Base-by-base conservation (phyloP, 2,113 vertebrate species). In the Bolborhynchus lineola region DNA sequence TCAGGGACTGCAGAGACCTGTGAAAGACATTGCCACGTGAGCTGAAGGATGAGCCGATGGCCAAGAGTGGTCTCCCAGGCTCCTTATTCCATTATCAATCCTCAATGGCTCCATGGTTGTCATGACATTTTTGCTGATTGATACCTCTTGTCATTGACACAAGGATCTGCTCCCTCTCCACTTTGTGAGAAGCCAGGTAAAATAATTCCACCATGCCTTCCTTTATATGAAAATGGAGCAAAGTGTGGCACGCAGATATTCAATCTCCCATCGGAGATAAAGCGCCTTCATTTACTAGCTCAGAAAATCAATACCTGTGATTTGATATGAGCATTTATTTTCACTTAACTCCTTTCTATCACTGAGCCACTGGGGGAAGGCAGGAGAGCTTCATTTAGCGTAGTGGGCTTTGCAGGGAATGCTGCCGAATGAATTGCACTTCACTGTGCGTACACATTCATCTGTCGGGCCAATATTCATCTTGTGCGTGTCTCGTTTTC, bases 301-400 rank as follows among this genome's bases (percentile, higher is more conserved):
- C 91, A 79, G 96, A 97, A 97, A 97, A 97, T 97, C 97, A 97
- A 97, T 97, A 97, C 93, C 93, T 96, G 96, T 96, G 96, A 97
- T 97, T 97, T 97, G 96, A 97, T 97, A 97, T 96, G 96, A 97
- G 91, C 96, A 96, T 97, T 97, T 97, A 97, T 97, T 97, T 97
- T 97, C 96, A 97, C 95, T 97, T 97, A 97, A 97, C 94, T 97
- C 92, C 95, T 95, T 97, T 97, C 96, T 96, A 92, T 97, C 95
- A 97, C 83, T 37, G 78, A 96, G 76, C 91, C 91, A 94, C 53
- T 92, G 92, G 90, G 88, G 77, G 87, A 97, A 95, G 88, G 88
- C 91, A 95, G 87, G 88, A 93, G 92, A 95, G 86, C 86, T 96
- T 96, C 93, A 96, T 97, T 96, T 96, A 91, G 95, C 93, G 92